phyloP scores from a whole-genome alignment of 2,888 invertebrate genomes.

The Pollenia griseotomentosa region DNA sequence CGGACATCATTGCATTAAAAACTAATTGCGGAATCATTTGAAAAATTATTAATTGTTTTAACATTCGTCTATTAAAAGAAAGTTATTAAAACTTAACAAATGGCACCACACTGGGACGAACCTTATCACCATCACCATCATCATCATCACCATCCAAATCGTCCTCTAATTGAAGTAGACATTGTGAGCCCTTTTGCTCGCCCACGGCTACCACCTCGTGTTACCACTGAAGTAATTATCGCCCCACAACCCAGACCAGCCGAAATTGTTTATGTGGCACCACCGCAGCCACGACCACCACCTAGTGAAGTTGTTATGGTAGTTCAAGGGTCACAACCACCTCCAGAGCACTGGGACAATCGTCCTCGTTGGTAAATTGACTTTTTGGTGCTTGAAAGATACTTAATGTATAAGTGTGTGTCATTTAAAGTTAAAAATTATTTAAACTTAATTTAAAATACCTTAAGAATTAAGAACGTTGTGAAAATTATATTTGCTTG shows the following conservation, averaged over 20 bases:
- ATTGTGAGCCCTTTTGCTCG: constrained; percentile 78
- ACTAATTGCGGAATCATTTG: constrained; percentile 18
- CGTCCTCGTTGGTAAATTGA: constrained; percentile 73
- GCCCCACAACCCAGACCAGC: constrained; percentile 74
- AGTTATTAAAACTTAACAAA: constrained; percentile 4
- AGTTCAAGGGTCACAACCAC: constrained; percentile 50
- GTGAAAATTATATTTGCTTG: too few relatives aligned
- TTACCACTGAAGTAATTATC: constrained; percentile 75
- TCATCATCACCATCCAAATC: constrained; percentile 58
- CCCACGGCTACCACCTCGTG: constrained; percentile 71
- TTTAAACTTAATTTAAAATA: too few relatives aligned
- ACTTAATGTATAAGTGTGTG: too few relatives aligned
- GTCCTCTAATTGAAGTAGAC: constrained; percentile 79
- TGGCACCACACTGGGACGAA: constrained; percentile 50
- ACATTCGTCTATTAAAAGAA: too few relatives aligned
- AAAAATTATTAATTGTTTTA: constrained; percentile 16
- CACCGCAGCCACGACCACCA: constrained; percentile 74
- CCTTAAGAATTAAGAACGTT: too few relatives aligned
- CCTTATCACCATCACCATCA: constrained; percentile 75
- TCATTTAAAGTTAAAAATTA: too few relatives aligned
- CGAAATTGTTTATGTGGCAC: constrained; percentile 66
- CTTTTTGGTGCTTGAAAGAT: too few relatives aligned
- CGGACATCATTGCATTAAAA: constrained; percentile 42
- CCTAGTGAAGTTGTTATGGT: constrained; percentile 53
- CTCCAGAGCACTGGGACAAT: constrained; percentile 77